Conservation (phyloP, 2,113 vertebrate species). For the Saccopteryx leptura region DNA sequence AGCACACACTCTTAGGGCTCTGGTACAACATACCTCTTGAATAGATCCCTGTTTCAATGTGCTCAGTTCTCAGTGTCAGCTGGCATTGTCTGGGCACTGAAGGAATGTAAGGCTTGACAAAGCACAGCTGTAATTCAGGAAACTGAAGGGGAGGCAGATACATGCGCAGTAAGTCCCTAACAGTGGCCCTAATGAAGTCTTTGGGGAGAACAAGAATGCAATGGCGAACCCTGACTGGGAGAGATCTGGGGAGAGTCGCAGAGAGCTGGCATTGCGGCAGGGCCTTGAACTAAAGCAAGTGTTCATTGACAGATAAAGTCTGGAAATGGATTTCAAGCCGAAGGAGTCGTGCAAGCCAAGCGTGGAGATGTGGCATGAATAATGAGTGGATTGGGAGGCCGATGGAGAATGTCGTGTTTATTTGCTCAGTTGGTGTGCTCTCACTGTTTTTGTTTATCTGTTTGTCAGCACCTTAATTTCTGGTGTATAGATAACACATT, state of each 20-base stretch:
- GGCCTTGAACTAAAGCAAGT: background rate
- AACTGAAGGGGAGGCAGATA: background rate
- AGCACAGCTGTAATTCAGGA: background rate
- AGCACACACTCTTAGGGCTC: background rate
- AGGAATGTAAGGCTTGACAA: background rate
- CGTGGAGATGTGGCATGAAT: background rate
- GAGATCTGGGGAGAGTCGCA: background rate
- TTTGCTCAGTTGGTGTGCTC: background rate
- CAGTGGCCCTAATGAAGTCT: background rate
- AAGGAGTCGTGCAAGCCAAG: background rate
- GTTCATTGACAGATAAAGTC: background rate
- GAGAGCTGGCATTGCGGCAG: background rate
- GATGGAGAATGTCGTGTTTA: background rate
- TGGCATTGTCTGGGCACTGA: background rate
- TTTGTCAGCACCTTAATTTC: background rate
- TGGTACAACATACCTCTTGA: background rate
- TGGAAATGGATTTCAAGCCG: background rate
- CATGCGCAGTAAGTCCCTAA: background rate
- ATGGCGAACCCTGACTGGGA: background rate
- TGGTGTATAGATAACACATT: background rate
- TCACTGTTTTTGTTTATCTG: background rate
- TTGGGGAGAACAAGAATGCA: background rate
- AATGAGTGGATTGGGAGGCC: background rate
- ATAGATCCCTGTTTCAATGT: background rate
- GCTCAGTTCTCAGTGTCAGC: background rate